phyloP scores from a whole-genome alignment of 2,888 invertebrate species.

The Palloptera scutellata region DNA sequence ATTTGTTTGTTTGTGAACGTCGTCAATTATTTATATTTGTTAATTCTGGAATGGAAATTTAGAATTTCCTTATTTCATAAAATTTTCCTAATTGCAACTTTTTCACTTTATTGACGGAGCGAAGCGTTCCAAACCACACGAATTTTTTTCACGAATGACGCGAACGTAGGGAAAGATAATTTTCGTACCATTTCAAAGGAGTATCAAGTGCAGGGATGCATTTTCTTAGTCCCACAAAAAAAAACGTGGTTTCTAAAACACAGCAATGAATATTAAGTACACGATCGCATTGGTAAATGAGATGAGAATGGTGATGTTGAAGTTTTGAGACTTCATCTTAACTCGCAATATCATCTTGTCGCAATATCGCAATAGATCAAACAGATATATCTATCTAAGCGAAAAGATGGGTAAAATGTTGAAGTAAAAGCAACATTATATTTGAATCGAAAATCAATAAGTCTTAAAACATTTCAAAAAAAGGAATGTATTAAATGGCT shows the following conservation, averaged over 20 bases:
- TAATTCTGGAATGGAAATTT: slow-evolving; percentile 36
- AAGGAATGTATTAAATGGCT: no score
- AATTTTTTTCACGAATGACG: slow-evolving; percentile 59
- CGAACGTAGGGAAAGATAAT: slow-evolving; percentile 40
- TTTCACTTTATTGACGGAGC: slow-evolving; percentile 16
- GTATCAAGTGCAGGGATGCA: slow-evolving; percentile 30
- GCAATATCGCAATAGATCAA: no score
- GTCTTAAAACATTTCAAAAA: no score
- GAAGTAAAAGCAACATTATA: no score
- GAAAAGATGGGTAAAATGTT: no score
- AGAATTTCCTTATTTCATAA: slow-evolving; percentile 27
- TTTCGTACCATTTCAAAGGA: slow-evolving; percentile 34
- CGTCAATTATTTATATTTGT: neutral
- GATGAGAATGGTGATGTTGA: no score
- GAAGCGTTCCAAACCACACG: slow-evolving; percentile 49
- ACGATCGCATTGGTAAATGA: no score
- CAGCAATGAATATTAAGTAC: no score
- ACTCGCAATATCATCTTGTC: no score
- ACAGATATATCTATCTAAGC: no score
- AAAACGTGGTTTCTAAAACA: neutral
- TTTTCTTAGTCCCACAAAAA: slow-evolving; percentile 1
- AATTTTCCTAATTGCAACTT: slow-evolving; percentile 26
- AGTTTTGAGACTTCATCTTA: no score
- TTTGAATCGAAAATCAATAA: no score
- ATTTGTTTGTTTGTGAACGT: slow-evolving; percentile 9